These are phyloP conservation scores for Eudyptes chrysolophus DNA, from an alignment of 2,113 vertebrate genomes.

Conservation along the genomic window DNA sequence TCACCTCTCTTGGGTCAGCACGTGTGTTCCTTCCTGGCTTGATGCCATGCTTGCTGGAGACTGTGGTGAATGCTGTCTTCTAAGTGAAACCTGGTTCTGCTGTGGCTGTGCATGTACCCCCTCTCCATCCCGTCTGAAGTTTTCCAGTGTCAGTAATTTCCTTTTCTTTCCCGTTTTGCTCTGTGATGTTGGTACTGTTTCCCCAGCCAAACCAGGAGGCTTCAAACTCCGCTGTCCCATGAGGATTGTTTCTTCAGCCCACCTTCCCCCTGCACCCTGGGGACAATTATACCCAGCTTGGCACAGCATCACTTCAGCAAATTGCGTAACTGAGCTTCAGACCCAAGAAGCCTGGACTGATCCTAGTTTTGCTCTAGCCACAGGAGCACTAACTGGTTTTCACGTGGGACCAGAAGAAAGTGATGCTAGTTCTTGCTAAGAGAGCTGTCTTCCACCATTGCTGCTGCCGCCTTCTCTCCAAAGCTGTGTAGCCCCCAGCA, in stretches of 20 bases:
- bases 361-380: neutral
- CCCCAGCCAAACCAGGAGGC: neutral
- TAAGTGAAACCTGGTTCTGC: neutral
- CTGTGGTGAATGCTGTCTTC: neutral
- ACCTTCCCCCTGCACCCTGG: neutral
- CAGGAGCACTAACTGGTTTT: neutral
- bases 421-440: neutral
- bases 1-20: neutral
- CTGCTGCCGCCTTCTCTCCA: neutral
- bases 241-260: neutral
- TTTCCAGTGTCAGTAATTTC: neutral
- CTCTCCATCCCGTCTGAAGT: neutral
- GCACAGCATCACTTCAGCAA: neutral
- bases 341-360: neutral
- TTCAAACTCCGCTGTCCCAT: neutral
- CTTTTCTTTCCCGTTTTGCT: neutral
- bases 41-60: neutral
- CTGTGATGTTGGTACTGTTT: neutral
- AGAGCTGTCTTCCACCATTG: neutral
- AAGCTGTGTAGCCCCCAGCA: neutral
- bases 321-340: neutral
- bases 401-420: neutral
- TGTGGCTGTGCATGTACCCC: accelerated
- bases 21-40: neutral
- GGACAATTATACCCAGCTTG: neutral